These are phyloP conservation scores for Drosophila ustulata DNA, from an alignment of 2,888 invertebrate genomes.

Conservation along the genomic window DNA sequence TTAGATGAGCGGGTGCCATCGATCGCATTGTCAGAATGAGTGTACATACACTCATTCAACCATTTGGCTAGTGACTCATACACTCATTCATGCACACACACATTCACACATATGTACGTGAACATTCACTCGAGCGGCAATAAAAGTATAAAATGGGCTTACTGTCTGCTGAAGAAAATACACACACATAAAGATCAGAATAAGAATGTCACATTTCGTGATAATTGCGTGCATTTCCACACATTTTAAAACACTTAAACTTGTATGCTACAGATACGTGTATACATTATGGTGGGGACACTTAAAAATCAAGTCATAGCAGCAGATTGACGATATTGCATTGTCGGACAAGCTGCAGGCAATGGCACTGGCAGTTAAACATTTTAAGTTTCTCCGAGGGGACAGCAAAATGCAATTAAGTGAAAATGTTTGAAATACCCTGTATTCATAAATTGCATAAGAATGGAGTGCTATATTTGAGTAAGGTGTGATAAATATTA, in stretches of 20 bases:
- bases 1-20: conserved; percentile 40
- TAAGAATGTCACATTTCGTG: conserved; percentile 48
- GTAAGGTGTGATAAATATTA: neutral
- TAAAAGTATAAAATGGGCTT: conserved; percentile 27
- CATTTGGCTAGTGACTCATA: conserved; percentile 24
- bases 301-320: conserved; percentile 1
- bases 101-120: conserved; percentile 20
- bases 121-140: conserved; percentile 62
- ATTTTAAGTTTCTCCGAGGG: conserved; percentile 15
- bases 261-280: conserved; percentile 7
- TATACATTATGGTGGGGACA: neutral
- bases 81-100: conserved; percentile 12
- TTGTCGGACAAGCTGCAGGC: conserved; percentile 31
- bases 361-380: conserved; percentile 30
- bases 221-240: conserved; percentile 45
- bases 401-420: conserved; percentile 72
- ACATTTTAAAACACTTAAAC: conserved; percentile 30
- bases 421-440: conserved; percentile 32
- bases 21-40: conserved; percentile 45
- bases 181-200: conserved; percentile 29
- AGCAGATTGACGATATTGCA: conserved; percentile 20
- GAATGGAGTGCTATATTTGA: neutral
- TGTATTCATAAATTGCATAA: neutral
- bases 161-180: conserved; percentile 32
- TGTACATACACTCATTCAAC: conserved; percentile 31